A percentile compares a stretch with the other conserved stretches of the same genome.
These are phyloP conservation scores for Tortricodes alternella DNA, from an alignment of 2,888 invertebrate species.

Conservation along the genomic window DNA sequence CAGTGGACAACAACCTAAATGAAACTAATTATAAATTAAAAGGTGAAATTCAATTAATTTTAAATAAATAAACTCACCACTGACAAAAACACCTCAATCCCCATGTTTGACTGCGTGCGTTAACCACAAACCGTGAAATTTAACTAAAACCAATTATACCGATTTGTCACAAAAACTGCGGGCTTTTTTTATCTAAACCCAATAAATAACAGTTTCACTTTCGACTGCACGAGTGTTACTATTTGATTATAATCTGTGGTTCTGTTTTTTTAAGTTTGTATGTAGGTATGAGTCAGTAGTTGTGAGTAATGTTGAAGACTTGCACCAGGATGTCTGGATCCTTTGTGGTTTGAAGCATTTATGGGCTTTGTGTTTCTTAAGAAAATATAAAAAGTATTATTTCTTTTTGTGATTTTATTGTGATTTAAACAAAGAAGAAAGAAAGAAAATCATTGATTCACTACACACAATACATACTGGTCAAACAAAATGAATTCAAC, in stretches of 20 bases:
- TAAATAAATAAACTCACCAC: constrained; percentile 24
- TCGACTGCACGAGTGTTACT: not conserved
- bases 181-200: constrained; percentile 28
- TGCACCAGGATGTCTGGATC: constrained; percentile 14
- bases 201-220: constrained; percentile 37
- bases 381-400: no score
- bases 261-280: not conserved
- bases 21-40: not conserved
- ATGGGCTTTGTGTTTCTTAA: not conserved
- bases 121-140: constrained; percentile 5
- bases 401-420: no score
- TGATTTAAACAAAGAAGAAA: no score
- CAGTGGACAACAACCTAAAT: not conserved
- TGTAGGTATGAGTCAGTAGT: constrained; percentile 6
- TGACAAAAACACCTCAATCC: constrained; percentile 7
- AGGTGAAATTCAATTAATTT: no score
- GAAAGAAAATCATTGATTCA: no score
- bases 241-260: not conserved
- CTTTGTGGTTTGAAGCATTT: not conserved
- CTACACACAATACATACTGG: no score
- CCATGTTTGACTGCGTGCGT: constrained; percentile 14
- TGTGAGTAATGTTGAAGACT: constrained; percentile 8
- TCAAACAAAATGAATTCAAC: no score
- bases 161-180: constrained; percentile 28
- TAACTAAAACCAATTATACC: constrained; percentile 21